A percentile compares a stretch with the other conserved stretches of the same genome.
These are phyloP conservation scores for Sitta europaea DNA, from an alignment of 2,113 vertebrate genomes.

Conservation along the genomic window DNA sequence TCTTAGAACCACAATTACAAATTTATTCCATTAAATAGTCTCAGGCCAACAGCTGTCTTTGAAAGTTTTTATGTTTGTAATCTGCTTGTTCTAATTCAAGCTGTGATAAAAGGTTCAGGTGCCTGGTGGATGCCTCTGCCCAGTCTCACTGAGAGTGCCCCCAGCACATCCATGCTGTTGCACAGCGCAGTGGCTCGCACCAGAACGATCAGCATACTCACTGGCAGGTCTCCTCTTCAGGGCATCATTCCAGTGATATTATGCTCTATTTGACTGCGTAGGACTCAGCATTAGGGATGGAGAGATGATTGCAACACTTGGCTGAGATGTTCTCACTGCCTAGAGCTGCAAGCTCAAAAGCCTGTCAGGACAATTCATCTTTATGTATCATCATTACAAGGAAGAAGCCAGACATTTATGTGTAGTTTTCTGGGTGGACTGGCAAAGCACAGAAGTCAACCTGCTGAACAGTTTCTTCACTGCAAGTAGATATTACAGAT, in stretches of 20 bases:
- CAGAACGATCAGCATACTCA: background rate
- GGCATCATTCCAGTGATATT: background rate
- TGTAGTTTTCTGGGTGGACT: background rate
- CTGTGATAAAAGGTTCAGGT: background rate
- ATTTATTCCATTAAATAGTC: background rate
- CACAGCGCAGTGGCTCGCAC: background rate
- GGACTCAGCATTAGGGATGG: background rate
- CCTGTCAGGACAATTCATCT: constrained; percentile 21
- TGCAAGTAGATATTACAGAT: background rate
- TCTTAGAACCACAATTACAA: background rate
- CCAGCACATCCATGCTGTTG: background rate
- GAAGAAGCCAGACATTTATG: background rate
- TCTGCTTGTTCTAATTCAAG: background rate
- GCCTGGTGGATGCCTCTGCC: background rate
- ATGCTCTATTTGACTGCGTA: background rate
- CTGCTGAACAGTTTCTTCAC: background rate
- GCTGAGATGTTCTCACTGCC: background rate
- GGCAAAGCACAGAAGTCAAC: background rate
- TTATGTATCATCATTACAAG: background rate
- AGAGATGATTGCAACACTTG: background rate
- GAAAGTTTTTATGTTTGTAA: background rate
- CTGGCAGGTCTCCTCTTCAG: background rate
- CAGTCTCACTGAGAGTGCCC: background rate
- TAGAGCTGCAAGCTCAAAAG: constrained; percentile 5
- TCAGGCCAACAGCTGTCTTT: background rate